phyloP scores from a whole-genome alignment of 1,140 invertebrate species.

The Lepidurus apus region DNA sequence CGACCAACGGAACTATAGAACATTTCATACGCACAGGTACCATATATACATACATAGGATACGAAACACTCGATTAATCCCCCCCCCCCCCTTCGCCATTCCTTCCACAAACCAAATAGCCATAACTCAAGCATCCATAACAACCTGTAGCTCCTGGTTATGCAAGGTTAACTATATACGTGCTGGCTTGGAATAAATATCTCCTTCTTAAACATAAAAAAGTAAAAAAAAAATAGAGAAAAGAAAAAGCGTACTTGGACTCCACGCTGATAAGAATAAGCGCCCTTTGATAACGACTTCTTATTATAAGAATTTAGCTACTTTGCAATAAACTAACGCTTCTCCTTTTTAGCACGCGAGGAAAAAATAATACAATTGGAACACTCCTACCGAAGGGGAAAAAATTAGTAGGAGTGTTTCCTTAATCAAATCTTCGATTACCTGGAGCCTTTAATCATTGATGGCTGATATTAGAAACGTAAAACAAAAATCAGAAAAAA shows the following conservation, averaged over 20 bases:
- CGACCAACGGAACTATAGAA: no score
- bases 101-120: not conserved
- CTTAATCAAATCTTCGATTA: constrained; percentile 22
- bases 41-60: no score
- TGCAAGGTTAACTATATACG: constrained; percentile 22
- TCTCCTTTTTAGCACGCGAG: not conserved
- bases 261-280: not conserved
- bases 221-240: not conserved
- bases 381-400: not conserved
- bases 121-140: constrained; percentile 15
- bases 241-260: not conserved
- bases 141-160: constrained; percentile 13
- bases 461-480: not conserved
- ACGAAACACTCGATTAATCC: no score
- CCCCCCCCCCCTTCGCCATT: not conserved
- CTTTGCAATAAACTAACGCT: not conserved
- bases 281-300: constrained; percentile 2
- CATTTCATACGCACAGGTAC: no score
- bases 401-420: not conserved
- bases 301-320: constrained; percentile 2
- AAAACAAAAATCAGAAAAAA: not conserved
- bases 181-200: not conserved
- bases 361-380: not conserved
- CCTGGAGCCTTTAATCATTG: not conserved
- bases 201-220: not conserved